Conservation (phyloP, 2,888 invertebrate genomes). For the Drosophila setosimentum region DNA sequence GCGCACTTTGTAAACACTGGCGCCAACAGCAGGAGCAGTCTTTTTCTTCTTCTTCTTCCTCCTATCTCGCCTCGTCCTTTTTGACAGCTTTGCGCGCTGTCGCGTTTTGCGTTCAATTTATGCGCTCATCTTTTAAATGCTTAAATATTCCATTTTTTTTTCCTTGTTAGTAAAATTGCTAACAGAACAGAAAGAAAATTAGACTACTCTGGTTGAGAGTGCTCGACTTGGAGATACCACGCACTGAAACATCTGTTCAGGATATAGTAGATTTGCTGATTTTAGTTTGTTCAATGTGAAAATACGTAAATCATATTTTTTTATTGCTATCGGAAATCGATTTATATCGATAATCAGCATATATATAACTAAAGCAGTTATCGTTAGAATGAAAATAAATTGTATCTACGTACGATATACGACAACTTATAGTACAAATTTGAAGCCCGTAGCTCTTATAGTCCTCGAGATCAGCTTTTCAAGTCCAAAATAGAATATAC, state of each 20-base stretch:
- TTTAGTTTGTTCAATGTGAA: background rate
- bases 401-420: background rate
- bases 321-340: background rate
- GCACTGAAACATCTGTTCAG: background rate
- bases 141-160: conserved; percentile 32
- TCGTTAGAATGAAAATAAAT: background rate
- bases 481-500: background rate
- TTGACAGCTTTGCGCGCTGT: conserved; percentile 75
- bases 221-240: background rate
- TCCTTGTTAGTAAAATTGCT: conserved; percentile 9
- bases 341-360: background rate
- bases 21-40: conserved; percentile 8
- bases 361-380: background rate
- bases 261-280: background rate
- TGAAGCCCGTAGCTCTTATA: background rate
- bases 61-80: conserved; percentile 49
- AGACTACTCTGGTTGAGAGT: background rate
- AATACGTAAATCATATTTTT: background rate
- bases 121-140: conserved; percentile 62
- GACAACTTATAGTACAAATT: background rate
- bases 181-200: conserved; percentile 21
- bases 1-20: conserved; percentile 50
- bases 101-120: conserved; percentile 69
- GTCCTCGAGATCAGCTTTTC: background rate
- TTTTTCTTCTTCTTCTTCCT: conserved; percentile 28